Evolutionary conservation across 30 jellyfish, hydroid and myxozoan species (phyloP).

Genomic region (Cassiopea andromeda): DNA sequence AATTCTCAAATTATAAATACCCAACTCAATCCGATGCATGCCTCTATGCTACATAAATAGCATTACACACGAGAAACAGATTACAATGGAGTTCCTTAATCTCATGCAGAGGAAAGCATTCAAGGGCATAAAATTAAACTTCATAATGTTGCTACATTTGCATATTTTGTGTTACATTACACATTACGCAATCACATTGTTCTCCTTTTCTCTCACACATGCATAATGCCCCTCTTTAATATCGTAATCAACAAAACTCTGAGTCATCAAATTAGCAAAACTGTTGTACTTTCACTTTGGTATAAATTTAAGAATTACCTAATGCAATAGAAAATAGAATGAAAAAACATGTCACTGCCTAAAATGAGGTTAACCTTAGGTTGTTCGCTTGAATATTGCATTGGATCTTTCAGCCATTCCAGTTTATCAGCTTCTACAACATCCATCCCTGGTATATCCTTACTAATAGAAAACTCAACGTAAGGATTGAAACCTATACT

Average conservation of each 20-base stretch:
- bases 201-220: background rate
- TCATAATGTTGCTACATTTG: no score
- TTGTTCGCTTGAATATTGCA: background rate
- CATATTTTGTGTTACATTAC: no score
- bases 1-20: no score
- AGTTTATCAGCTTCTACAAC: constrained; percentile 82
- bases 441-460: constrained; percentile 79
- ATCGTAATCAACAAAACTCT: no score
- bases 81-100: no score
- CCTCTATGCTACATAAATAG: no score
- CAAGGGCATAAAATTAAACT: no score
- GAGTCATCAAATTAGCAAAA: background rate
- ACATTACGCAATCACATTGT: background rate
- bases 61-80: no score
- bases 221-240: background rate
- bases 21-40: no score
- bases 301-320: no score
- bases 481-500: constrained; percentile 58
- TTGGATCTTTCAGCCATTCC: constrained; percentile 80
- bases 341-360: background rate
- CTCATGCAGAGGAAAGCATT: no score
- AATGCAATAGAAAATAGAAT: background rate
- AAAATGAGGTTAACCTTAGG: constrained; percentile 3
- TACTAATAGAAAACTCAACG: constrained; percentile 68
- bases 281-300: background rate